These are phyloP conservation scores for Reticulitermes speratus DNA, from an alignment of 1,140 invertebrate species.

Conservation along the genomic window DNA sequence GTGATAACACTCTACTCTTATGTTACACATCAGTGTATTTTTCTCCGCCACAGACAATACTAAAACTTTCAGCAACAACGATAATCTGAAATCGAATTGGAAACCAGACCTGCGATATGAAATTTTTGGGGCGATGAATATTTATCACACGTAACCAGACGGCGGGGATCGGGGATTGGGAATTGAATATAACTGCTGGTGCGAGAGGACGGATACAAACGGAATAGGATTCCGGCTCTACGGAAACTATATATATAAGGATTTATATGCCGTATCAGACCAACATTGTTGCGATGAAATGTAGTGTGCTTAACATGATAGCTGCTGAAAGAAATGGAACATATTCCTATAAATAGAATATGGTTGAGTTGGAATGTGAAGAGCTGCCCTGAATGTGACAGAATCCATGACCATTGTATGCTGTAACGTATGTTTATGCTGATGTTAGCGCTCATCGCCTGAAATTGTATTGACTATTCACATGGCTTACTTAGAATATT, in stretches of 20 bases:
- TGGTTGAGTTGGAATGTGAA: background rate
- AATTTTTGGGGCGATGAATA: constrained; percentile 13
- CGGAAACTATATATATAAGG: background rate
- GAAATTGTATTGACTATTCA: background rate
- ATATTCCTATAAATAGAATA: background rate
- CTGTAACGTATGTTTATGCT: background rate
- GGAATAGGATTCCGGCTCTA: background rate
- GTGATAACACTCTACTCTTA: too few species aligned
- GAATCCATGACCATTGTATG: background rate
- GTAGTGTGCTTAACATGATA: background rate
- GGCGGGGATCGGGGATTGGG: background rate
- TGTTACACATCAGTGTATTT: too few species aligned
- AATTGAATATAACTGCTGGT: background rate
- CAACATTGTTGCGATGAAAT: constrained; percentile 1
- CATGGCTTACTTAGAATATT: too few species aligned
- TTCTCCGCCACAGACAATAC: background rate
- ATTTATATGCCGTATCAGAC: background rate
- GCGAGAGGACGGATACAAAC: background rate
- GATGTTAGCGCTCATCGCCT: background rate
- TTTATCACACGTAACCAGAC: background rate
- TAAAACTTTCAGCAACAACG: background rate
- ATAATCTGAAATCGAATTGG: background rate
- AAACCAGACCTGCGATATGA: background rate
- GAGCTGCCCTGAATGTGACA: background rate
- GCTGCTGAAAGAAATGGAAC: background rate